Conservation (phyloP, 2,113 vertebrate species). For the Phoenicopterus ruber region DNA sequence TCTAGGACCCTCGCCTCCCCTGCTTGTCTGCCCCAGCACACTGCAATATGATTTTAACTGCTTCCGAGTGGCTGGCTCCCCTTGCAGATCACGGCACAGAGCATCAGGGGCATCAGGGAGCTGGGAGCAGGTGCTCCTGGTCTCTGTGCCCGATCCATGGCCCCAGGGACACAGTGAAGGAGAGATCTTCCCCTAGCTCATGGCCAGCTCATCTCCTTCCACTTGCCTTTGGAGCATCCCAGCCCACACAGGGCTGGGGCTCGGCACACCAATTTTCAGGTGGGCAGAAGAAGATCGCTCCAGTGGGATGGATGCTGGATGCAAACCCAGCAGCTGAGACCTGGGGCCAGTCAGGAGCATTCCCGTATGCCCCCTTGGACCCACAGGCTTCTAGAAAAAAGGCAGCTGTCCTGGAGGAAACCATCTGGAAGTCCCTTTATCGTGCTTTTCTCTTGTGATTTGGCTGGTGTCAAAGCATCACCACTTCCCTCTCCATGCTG, state of each 20-base stretch:
- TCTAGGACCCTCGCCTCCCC: constrained; percentile 25
- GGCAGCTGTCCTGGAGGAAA: neutral
- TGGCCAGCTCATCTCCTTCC: neutral
- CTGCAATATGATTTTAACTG: constrained; percentile 17
- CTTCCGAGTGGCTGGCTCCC: neutral
- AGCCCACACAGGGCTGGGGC: neutral
- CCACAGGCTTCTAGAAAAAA: neutral
- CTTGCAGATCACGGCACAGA: neutral
- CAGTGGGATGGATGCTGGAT: neutral
- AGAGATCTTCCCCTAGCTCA: neutral
- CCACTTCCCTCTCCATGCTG: neutral
- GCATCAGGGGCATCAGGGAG: neutral
- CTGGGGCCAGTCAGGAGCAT: rapidly evolving
- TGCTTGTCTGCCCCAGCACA: neutral
- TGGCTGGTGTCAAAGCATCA: neutral
- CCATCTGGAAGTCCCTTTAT: neutral
- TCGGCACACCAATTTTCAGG: neutral
- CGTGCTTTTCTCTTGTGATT: neutral
- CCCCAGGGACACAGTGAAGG: neutral
- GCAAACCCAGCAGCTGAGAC: neutral
- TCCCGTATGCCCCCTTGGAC: neutral
- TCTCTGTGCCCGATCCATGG: neutral
- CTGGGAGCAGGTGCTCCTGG: neutral
- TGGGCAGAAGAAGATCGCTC: neutral
- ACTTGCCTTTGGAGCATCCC: neutral